These are phyloP conservation scores for Drosophila auraria DNA, from an alignment of 1,140 invertebrate species.

Conservation along the genomic window DNA sequence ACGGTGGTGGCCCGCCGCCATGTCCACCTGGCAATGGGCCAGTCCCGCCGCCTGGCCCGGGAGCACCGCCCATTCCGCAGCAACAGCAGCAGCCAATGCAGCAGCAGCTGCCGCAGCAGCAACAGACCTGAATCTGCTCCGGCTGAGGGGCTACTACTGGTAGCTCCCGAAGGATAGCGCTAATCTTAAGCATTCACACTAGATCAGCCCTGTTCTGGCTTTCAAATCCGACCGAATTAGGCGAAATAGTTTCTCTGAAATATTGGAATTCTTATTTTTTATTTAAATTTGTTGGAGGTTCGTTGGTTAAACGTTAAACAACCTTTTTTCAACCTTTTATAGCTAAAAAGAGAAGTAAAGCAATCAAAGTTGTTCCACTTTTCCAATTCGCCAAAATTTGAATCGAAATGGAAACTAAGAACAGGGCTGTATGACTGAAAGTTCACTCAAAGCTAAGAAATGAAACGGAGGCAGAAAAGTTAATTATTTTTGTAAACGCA, in stretches of 20 bases:
- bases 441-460: conserved; percentile 54
- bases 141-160: conserved; percentile 50
- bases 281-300: neutral
- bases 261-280: neutral
- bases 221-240: neutral
- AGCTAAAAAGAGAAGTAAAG: neutral
- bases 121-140: conserved; percentile 38
- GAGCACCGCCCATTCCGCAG: conserved; percentile 26
- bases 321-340: neutral
- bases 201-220: conserved; percentile 14
- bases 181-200: conserved; percentile 36
- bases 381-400: neutral
- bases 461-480: conserved; percentile 10
- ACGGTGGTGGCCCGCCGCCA: conserved; percentile 27
- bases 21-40: conserved; percentile 38
- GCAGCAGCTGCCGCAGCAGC: conserved; percentile 30
- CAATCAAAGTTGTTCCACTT: neutral
- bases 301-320: neutral
- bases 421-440: conserved; percentile 63
- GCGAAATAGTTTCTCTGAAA: neutral
- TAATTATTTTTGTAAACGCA: conserved; percentile 75
- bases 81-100: conserved; percentile 54
- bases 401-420: conserved; percentile 8
- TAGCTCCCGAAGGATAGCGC: conserved; percentile 6
- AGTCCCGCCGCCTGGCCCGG: conserved; percentile 20